Base-by-base conservation (phyloP, 2,888 invertebrate genomes). In the Lasiommata megera region DNA sequence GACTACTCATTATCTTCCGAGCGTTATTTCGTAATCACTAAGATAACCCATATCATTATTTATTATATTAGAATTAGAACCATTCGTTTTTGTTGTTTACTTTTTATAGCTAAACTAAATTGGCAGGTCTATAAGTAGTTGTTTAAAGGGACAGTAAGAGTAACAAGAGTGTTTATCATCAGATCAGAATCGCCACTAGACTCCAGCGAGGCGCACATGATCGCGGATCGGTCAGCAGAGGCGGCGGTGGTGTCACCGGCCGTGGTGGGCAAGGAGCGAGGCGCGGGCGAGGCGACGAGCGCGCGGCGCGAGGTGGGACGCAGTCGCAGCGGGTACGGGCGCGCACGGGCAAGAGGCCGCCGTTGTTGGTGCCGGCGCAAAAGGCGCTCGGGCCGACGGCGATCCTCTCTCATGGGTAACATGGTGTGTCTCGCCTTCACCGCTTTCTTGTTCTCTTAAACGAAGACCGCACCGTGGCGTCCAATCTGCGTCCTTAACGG, bases 391-490 rank as follows among this genome's bases (percentile, higher is more conserved):
- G 83, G 82, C 83, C 84, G 84, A 60, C 86, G 86, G 74, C 86
- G 85, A 66, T 63, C 82, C 79, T 74, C 80, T 67, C 84, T 84
- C 84, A 86, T 88, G 86, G 89, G 88, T 88, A 88, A 88, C 89
- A 87, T 73, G 89, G 89, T 90, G 88, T 90, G 89, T 90, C 81
- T 81, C 68, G 79, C 78, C 70, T 70, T 72, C 77, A 76, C 75
- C 80, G 79, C 78, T 71, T 53, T 65, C 73, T 79, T 82, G 78
- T 79, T 83, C 60, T 60, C 61, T 52, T 59, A 54, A 28, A 38
- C 41, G 11, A 3, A 6, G 8, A 1, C 1, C 14, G 3, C 40
- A 5, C 41, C 9, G 8, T 1, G 1, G 12, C 6, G 3, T 6
- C 7, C 12, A n/a, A 11, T 28, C 1, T 23, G 17, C n/a, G 18